Conservation (phyloP, 2,797 vertebrate species). For the Molothrus ater region DNA sequence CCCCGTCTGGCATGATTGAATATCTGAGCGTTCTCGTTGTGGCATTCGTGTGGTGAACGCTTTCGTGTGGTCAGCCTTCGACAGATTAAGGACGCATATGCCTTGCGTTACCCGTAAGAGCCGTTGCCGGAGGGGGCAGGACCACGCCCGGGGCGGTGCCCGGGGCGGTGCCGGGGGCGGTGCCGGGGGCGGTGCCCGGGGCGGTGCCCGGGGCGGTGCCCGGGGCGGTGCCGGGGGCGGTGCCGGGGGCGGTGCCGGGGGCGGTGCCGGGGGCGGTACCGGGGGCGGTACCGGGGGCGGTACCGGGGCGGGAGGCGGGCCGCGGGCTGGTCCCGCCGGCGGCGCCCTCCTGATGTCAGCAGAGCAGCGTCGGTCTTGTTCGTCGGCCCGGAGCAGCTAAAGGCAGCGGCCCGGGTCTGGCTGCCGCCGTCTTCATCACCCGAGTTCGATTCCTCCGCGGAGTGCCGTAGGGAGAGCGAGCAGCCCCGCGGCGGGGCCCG, state of each 20-base stretch:
- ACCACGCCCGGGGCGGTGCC: too few species aligned
- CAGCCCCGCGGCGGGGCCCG: too few species aligned
- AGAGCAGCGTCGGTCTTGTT: accelerated
- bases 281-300: too few species aligned
- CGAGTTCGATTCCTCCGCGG: background rate
- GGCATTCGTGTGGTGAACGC: background rate
- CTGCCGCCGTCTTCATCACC: background rate
- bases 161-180: too few species aligned
- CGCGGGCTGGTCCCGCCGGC: background rate
- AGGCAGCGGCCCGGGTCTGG: background rate
- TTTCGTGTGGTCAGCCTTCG: background rate
- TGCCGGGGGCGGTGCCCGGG: too few species aligned
- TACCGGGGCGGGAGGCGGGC: too few species aligned
- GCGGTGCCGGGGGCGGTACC: too few species aligned
- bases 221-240: background rate
- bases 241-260: background rate
- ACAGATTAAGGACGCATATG: background rate
- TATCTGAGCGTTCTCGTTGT: background rate
- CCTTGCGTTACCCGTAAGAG: accelerated
- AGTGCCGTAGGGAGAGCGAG: background rate
- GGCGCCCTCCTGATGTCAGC: too few species aligned
- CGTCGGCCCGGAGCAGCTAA: background rate
- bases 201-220: background rate
- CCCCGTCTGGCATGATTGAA: background rate
- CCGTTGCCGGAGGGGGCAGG: background rate